phyloP scores from a whole-genome alignment of 2,888 invertebrate species.

The Stenurella melanura region DNA sequence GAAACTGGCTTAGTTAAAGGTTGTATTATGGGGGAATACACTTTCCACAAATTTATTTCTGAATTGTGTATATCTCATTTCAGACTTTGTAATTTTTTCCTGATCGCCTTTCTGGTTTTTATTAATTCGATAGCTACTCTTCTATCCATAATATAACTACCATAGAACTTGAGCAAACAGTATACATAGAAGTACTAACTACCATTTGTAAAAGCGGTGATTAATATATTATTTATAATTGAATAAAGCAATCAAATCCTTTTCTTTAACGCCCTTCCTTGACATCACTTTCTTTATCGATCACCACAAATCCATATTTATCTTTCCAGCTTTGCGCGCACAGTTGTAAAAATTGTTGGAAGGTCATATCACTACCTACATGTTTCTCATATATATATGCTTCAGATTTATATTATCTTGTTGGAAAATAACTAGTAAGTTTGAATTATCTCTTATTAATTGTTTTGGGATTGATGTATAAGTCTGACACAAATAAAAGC shows the following conservation, averaged over 20 bases:
- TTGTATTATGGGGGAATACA: neutral
- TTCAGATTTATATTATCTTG: conserved; percentile 48
- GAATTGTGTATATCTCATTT: neutral
- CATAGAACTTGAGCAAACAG: no score
- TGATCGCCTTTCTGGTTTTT: neutral
- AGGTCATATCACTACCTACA: neutral
- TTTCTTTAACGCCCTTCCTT: no score
- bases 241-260: no score
- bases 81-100: neutral
- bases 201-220: no score
- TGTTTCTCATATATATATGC: conserved; percentile 42
- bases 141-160: no score
- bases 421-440: conserved; percentile 64
- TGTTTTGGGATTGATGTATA: conserved; percentile 39
- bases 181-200: no score
- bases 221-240: no score
- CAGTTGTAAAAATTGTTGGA: neutral
- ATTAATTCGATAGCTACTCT: neutral
- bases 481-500: conserved; percentile 46
- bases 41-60: neutral
- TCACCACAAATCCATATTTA: neutral
- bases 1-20: neutral
- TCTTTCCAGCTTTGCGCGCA: neutral
- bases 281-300: no score
- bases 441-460: conserved; percentile 42